A percentile compares a stretch with the other conserved stretches of the same genome.
phyloP scores from a whole-genome alignment of 2,113 vertebrate species.

The Fregetta grallaria region DNA sequence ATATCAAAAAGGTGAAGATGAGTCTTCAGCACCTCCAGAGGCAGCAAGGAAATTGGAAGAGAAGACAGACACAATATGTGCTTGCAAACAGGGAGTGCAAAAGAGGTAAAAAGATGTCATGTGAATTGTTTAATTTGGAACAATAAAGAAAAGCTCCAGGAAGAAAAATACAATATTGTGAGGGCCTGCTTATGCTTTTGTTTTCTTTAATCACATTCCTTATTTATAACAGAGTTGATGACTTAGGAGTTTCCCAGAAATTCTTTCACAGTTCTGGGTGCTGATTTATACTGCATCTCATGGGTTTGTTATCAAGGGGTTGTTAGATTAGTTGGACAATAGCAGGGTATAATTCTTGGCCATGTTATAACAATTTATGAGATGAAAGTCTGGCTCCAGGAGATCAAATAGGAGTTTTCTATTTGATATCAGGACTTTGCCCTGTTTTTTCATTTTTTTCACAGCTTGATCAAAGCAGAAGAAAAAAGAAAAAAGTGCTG shows the following conservation, averaged over 20 bases:
- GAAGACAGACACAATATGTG: background rate
- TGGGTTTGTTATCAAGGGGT: background rate
- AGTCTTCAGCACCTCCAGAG: background rate
- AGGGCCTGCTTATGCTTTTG: background rate
- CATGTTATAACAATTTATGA: background rate
- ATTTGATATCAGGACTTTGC: background rate
- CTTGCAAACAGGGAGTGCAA: fast-evolving
- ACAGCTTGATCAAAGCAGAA: slow-evolving; percentile 14
- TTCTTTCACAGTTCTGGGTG: background rate
- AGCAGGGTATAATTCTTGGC: background rate
- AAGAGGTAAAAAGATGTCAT: background rate
- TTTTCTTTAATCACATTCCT: background rate
- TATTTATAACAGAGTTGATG: background rate
- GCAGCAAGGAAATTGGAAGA: background rate
- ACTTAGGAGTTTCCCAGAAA: background rate
- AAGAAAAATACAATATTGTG: background rate
- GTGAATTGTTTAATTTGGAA: background rate
- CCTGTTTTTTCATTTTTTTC: background rate
- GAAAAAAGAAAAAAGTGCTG: background rate
- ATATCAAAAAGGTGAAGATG: background rate
- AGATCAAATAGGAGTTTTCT: background rate
- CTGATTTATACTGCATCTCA: background rate
- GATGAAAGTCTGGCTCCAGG: slow-evolving; percentile 3
- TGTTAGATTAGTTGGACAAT: background rate
- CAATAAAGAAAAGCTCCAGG: background rate